A percentile compares a stretch with the other conserved stretches of the same genome.
phyloP scores from a whole-genome alignment of 2,888 invertebrate species.

The Endotricha flammealis region DNA sequence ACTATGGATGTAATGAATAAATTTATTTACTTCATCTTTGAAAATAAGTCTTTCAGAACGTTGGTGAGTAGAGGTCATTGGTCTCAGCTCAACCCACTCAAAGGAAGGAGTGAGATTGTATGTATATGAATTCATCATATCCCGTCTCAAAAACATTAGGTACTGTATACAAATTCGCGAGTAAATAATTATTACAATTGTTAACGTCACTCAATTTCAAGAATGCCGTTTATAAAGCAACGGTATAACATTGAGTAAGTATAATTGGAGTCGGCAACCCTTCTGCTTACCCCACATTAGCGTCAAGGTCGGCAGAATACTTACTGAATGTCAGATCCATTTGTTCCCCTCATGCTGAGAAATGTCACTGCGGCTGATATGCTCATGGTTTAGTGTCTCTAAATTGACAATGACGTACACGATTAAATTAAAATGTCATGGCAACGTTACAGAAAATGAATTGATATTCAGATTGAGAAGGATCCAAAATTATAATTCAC shows the following conservation, averaged over 20 bases:
- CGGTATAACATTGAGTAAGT: slow-evolving; percentile 25
- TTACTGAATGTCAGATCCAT: slow-evolving; percentile 70
- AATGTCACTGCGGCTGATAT: slow-evolving; percentile 70
- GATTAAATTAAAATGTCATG: slow-evolving; percentile 70
- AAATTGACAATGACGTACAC: slow-evolving; percentile 72
- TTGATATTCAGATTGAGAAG: slow-evolving; percentile 46
- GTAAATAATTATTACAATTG: slow-evolving; percentile 35
- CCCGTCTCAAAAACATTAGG: too few species aligned
- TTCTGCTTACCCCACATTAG: slow-evolving; percentile 50
- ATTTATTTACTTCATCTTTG: too few species aligned
- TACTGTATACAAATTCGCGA: slow-evolving; percentile 1
- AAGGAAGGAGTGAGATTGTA: too few species aligned
- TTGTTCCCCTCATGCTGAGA: slow-evolving; percentile 69
- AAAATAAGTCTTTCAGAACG: too few species aligned
- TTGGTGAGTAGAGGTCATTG: too few species aligned
- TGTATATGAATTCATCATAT: too few species aligned
- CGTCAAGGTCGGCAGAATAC: slow-evolving; percentile 64
- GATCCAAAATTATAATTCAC: slow-evolving; percentile 12
- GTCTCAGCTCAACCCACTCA: too few species aligned
- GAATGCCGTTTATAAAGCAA: slow-evolving; percentile 19
- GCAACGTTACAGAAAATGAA: slow-evolving; percentile 52
- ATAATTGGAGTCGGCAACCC: slow-evolving; percentile 52
- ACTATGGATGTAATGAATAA: too few species aligned
- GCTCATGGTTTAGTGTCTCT: slow-evolving; percentile 70
- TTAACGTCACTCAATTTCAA: slow-evolving; percentile 40